Evolutionary conservation across 2,888 invertebrate genomes (phyloP).

Genomic region (Heliconius erato): DNA sequence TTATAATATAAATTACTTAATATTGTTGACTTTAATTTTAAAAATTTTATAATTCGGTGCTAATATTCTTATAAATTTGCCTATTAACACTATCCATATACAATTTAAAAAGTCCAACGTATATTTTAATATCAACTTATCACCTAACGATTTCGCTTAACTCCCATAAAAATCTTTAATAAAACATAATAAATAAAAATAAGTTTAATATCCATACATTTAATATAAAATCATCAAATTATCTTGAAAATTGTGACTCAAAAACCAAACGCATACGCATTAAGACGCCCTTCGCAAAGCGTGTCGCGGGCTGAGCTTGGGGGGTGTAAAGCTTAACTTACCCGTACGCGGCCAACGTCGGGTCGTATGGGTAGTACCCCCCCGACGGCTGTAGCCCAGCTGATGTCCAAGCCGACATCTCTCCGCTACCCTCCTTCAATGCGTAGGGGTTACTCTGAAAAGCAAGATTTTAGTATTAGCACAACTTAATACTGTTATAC

Average conservation of each 20-base stretch:
- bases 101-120: background rate
- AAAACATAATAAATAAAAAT: background rate
- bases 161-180: background rate
- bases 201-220: background rate
- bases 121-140: background rate
- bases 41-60: background rate
- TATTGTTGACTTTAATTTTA: background rate
- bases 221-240: background rate
- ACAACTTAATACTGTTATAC: slow-evolving; percentile 31
- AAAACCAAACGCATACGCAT: slow-evolving; percentile 70
- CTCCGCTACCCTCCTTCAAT: slow-evolving; percentile 93
- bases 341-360: slow-evolving; percentile 96
- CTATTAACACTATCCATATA: background rate
- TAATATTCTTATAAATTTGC: background rate
- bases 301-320: slow-evolving; percentile 55
- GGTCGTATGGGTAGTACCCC: slow-evolving; percentile 97
- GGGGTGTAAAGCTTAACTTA: slow-evolving; percentile 83
- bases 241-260: slow-evolving; percentile 62
- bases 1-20: background rate
- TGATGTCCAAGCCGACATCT: slow-evolving; percentile 97
- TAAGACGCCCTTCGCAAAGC: slow-evolving; percentile 81
- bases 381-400: slow-evolving; percentile 95
- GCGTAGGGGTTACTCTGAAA: slow-evolving; percentile 96
- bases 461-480: slow-evolving; percentile 57
- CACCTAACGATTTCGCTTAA: background rate